Base-by-base conservation (phyloP, 1,140 invertebrate species). In the Reticulitermes speratus region DNA sequence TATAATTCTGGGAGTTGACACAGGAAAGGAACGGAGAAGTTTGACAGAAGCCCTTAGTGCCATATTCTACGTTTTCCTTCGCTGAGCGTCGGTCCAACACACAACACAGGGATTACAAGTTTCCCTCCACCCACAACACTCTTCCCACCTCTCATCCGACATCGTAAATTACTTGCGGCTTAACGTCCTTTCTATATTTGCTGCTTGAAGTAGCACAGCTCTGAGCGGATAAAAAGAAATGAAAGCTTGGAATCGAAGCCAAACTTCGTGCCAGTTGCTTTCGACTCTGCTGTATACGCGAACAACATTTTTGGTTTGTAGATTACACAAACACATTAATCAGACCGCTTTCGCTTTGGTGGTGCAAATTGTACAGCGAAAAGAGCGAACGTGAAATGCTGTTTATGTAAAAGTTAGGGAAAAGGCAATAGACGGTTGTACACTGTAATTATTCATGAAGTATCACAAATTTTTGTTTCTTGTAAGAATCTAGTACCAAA, bases 301-400 rank as follows among this genome's bases (percentile, higher is more conserved):
- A 83, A n/a, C 48, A 85, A 85, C 85, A 85, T 82, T 85, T 85
- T 85, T 85, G 85, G 52, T 85, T 59, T 85, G 59, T 19, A 85
- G 85, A 12, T 85, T 85, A 85, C 30, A 23, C 6, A 88, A 88
- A 88, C 87, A 87, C 88, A 89, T 89, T 88, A 88, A 89, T 89
- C 88, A 89, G 87, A 32, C 16, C 21, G 84, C 5, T 23, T 30
- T 59, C 48, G 23, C 48, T 3, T 11, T 14, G 48, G 83, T 52
- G 21, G 25, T 75, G n/a, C n/a, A 84, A 84, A 38, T 16, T 44
- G 2, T 69, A 44, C 16, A 21, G 30, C 84, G 52, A 30, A 30
- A 59, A 44, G 44, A 14, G 52, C 23, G 84, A 38, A 59, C 7
- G 16, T 85, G 30, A n/a, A 12, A 14, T 12, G 25, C 25, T 30